These are phyloP conservation scores for Embiotoca jacksoni DNA, from an alignment of 2,113 vertebrate species.

Conservation along the genomic window DNA sequence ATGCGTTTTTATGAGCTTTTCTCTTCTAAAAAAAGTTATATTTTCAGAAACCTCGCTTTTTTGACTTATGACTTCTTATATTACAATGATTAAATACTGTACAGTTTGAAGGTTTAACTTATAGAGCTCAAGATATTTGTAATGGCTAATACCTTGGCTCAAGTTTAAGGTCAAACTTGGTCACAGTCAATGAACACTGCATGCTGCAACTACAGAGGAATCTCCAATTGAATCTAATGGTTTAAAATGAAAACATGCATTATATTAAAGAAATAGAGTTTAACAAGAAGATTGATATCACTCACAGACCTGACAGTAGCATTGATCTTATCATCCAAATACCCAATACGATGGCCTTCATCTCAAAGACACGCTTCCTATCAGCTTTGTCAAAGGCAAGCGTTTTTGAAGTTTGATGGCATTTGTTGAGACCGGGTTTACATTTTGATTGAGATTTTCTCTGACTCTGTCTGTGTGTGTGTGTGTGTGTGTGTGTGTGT, in stretches of 20 bases:
- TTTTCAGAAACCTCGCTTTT: slow-evolving; percentile 12
- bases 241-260: background rate
- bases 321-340: too few relatives aligned
- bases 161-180: slow-evolving; percentile 4
- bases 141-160: slow-evolving; percentile 5
- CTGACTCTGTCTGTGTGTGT: too few relatives aligned
- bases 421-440: too few relatives aligned
- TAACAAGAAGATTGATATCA: background rate
- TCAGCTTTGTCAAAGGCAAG: too few relatives aligned
- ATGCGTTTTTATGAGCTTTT: slow-evolving; percentile 30
- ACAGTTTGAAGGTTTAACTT: slow-evolving; percentile 21
- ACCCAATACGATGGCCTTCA: too few relatives aligned
- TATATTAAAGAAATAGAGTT: background rate
- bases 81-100: slow-evolving; percentile 25
- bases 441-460: too few relatives aligned
- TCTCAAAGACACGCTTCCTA: too few relatives aligned
- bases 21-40: slow-evolving; percentile 6
- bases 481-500: too few relatives aligned
- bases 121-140: slow-evolving; percentile 11
- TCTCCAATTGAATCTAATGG: background rate
- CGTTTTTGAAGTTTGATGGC: too few relatives aligned
- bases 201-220: slow-evolving; percentile 6
- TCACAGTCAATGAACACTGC: background rate
- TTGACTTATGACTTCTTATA: slow-evolving; percentile 13
- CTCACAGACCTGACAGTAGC: too few relatives aligned